A percentile compares a stretch with the other conserved stretches of the same genome.
These are phyloP conservation scores for Fundulus diaphanus DNA, from an alignment of 2,797 vertebrate genomes.

Conservation along the genomic window DNA sequence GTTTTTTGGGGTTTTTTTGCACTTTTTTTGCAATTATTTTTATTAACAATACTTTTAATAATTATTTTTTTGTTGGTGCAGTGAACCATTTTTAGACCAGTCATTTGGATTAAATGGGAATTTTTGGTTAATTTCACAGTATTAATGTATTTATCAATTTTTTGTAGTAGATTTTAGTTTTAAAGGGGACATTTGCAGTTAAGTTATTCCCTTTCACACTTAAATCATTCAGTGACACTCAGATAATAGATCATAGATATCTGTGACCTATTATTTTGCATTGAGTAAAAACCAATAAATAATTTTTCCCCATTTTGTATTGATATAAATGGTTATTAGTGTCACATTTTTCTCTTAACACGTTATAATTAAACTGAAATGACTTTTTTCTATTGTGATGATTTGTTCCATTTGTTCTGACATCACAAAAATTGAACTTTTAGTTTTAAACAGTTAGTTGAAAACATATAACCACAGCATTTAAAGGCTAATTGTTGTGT, in stretches of 20 bases:
- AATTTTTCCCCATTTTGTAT: not conserved
- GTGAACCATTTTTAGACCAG: too few species aligned
- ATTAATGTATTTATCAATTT: not conserved
- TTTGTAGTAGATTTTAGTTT: not conserved
- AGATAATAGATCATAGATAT: too few species aligned
- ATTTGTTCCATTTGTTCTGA: not conserved
- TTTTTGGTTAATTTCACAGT: too few species aligned
- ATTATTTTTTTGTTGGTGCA: too few species aligned
- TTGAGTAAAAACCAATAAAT: not conserved
- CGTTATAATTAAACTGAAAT: not conserved
- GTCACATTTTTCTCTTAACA: not conserved
- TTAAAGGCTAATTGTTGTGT: not conserved
- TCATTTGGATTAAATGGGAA: too few species aligned
- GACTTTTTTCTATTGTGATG: not conserved
- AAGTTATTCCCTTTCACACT: too few species aligned
- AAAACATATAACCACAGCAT: not conserved
- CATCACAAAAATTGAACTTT: not conserved
- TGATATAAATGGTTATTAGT: not conserved
- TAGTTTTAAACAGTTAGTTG: not conserved
- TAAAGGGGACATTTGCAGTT: too few species aligned
- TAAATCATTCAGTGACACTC: too few species aligned
- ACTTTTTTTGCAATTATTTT: too few species aligned
- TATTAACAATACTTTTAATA: too few species aligned
- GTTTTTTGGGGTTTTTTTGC: too few species aligned
- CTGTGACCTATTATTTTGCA: not conserved